Conservation (phyloP, 2,113 vertebrate genomes). For the Accipiter virgatus region DNA sequence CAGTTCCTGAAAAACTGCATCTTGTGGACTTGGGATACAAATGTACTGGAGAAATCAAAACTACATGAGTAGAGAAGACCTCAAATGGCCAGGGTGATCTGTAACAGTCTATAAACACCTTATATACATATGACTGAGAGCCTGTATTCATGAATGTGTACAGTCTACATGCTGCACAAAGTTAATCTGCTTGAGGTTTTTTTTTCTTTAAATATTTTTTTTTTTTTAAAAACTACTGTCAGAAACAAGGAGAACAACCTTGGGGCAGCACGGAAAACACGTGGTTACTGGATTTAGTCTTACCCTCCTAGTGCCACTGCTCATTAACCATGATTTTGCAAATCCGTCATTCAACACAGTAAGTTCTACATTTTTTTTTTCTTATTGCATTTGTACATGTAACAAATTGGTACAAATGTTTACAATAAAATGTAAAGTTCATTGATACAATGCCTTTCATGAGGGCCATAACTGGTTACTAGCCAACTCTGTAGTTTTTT, state of each 20-base stretch:
- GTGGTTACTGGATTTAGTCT: background rate
- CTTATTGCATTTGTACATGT: background rate
- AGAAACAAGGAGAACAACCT: background rate
- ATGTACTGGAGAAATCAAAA: background rate
- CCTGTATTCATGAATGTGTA: background rate
- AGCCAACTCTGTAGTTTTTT: slow-evolving; percentile 37
- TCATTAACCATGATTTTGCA: background rate
- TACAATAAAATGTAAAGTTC: background rate
- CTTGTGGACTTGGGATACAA: background rate
- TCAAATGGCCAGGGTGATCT: background rate
- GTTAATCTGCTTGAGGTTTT: background rate
- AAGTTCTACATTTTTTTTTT: background rate
- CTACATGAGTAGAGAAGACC: background rate
- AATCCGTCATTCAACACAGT: background rate
- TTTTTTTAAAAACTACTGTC: background rate
- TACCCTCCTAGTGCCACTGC: background rate
- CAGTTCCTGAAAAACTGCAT: background rate
- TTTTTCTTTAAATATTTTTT: background rate
- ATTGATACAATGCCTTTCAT: slow-evolving; percentile 11
- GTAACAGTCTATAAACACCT: background rate
- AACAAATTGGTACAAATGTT: slow-evolving; percentile 21
- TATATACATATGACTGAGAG: background rate
- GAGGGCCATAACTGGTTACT: background rate
- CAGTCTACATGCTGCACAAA: background rate
- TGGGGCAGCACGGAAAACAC: background rate